phyloP scores from a whole-genome alignment of 2,888 invertebrate genomes.

The Pachycephus smyrnensis region DNA sequence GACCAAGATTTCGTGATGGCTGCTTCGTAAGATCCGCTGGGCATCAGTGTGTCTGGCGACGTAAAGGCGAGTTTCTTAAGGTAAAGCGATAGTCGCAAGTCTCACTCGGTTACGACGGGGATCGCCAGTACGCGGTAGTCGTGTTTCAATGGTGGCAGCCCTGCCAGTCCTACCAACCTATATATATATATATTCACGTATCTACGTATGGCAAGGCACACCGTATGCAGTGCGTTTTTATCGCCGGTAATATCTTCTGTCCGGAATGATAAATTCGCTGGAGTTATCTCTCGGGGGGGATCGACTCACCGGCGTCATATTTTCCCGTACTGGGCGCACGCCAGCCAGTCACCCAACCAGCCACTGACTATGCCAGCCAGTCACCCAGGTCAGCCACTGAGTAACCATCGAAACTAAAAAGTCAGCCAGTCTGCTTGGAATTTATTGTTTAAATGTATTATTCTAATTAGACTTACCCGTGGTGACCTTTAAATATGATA shows the following conservation, averaged over 20 bases:
- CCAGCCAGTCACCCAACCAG: conserved; percentile 8
- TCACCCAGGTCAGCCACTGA: background rate
- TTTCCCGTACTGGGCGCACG: conserved; percentile 18
- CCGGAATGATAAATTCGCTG: conserved; percentile 26
- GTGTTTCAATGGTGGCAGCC: background rate
- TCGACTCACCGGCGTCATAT: conserved; percentile 22
- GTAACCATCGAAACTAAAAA: background rate
- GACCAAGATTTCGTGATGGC: background rate
- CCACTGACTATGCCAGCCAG: background rate
- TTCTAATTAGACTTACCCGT: background rate
- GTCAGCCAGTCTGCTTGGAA: background rate
- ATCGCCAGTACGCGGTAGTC: background rate
- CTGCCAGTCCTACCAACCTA: background rate
- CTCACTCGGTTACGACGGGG: background rate
- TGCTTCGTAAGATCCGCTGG: background rate
- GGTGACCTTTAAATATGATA: background rate
- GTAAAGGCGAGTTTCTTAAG: background rate
- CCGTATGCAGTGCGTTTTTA: conserved; percentile 24
- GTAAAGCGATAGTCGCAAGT: background rate
- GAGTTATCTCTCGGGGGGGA: conserved; percentile 24
- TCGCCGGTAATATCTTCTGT: conserved; percentile 28
- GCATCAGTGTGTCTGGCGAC: background rate
- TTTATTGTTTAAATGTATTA: background rate
- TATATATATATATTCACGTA: background rate
- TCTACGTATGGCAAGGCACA: conserved; percentile 9